Evolutionary conservation across 2,888 invertebrate genomes (phyloP).

Genomic region (Gonocerus acuteangulatus): DNA sequence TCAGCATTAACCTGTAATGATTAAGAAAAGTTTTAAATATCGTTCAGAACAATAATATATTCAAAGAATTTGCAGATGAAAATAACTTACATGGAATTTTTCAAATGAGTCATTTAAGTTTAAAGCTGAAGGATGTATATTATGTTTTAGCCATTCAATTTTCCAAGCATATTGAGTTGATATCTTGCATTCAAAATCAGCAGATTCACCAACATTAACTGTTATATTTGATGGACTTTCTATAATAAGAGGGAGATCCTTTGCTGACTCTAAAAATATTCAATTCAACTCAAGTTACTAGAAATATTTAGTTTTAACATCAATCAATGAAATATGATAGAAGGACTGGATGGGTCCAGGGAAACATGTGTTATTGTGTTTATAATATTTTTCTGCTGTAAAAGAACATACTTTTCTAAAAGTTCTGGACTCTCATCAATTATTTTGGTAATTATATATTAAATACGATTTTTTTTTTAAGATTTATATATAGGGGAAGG

Average conservation of each 20-base stretch:
- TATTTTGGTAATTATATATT: too few relatives aligned
- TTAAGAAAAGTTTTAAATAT: background rate
- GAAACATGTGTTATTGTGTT: too few relatives aligned
- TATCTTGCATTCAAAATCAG: slow-evolving; percentile 37
- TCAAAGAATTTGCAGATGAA: background rate
- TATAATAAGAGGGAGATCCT: slow-evolving; percentile 38
- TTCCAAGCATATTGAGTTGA: background rate
- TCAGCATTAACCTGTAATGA: slow-evolving; percentile 2
- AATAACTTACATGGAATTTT: slow-evolving; percentile 16
- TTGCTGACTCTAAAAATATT: slow-evolving; percentile 5
- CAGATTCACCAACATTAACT: slow-evolving; percentile 35
- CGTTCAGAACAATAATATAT: background rate
- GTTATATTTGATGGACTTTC: slow-evolving; percentile 39
- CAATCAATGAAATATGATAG: background rate
- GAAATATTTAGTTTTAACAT: background rate
- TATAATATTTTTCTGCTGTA: too few relatives aligned
- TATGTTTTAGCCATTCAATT: slow-evolving; percentile 21
- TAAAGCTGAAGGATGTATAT: slow-evolving; percentile 5
- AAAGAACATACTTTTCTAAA: too few relatives aligned
- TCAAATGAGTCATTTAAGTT: background rate
- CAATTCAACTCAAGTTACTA: background rate
- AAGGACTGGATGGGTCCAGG: too few relatives aligned
- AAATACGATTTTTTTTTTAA: too few relatives aligned
- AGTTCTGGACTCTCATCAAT: too few relatives aligned
- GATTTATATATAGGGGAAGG: too few relatives aligned